Percentiles rank a stretch among this genome's conserved stretches.
Evolutionary conservation across 2,113 vertebrate genomes (phyloP).

Genomic region (Toxotes chatareus): DNA sequence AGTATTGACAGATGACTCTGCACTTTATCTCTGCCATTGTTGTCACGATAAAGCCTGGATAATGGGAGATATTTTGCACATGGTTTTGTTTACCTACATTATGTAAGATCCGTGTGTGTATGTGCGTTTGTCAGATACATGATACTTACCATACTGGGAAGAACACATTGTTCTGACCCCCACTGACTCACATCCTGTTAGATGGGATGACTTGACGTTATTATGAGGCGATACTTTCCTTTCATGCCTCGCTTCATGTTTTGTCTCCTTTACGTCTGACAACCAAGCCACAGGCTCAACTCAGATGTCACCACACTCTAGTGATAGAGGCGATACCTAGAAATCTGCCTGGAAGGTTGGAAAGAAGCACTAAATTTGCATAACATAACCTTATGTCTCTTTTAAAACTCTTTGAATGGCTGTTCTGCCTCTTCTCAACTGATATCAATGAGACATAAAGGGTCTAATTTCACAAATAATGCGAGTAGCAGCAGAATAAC

Average conservation of each 20-base stretch:
- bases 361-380: background rate
- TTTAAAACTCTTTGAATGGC: conserved; percentile 10
- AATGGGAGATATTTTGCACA: conserved; percentile 36
- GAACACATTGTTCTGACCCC: conserved; percentile 61
- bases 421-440: background rate
- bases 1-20: conserved; percentile 42
- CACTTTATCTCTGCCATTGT: conserved; percentile 33
- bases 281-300: background rate
- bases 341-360: background rate
- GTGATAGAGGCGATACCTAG: background rate
- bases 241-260: conserved; percentile 27
- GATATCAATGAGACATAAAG: conserved; percentile 1
- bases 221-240: conserved; percentile 20
- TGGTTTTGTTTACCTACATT: conserved; percentile 63
- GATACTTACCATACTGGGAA: conserved; percentile 41
- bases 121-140: conserved; percentile 46
- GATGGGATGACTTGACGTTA: conserved; percentile 45
- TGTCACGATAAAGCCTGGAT: conserved; percentile 33
- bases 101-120: conserved; percentile 38
- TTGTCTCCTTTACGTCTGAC: background rate
- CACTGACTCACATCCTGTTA: conserved; percentile 35
- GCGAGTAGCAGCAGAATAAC: background rate
- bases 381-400: background rate
- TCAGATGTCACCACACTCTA: background rate
- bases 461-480: background rate